phyloP scores from a whole-genome alignment of 1,140 invertebrate species.

The Pogonomyrmex californicus region DNA sequence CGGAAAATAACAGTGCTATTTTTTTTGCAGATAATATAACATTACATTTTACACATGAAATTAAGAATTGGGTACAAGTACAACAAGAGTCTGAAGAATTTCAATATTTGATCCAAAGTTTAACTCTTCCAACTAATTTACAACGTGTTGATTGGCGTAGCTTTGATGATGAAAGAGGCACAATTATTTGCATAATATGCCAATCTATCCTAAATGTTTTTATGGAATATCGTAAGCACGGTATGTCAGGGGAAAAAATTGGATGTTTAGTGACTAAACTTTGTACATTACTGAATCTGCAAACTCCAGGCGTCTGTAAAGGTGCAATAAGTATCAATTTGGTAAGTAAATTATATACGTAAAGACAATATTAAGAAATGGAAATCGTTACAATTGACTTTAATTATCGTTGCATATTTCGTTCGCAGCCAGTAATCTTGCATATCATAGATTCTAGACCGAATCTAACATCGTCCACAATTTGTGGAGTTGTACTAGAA shows the following conservation, averaged over 20 bases:
- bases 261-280: constrained; percentile 83
- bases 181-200: constrained; percentile 87
- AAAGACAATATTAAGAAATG: constrained; percentile 17
- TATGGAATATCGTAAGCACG: constrained; percentile 82
- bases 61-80: constrained; percentile 73
- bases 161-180: constrained; percentile 29
- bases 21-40: constrained; percentile 47
- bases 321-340: constrained; percentile 88
- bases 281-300: constrained; percentile 87
- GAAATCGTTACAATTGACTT: constrained; percentile 6
- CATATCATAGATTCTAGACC: constrained; percentile 87
- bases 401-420: constrained; percentile 27
- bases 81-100: constrained; percentile 66
- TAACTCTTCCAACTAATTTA: constrained; percentile 72
- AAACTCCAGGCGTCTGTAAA: constrained; percentile 87
- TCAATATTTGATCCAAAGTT: constrained; percentile 63
- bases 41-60: constrained; percentile 69
- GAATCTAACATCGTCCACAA: constrained; percentile 83
- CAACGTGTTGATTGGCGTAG: constrained; percentile 68
- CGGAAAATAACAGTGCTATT: not conserved
- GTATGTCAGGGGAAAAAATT: constrained; percentile 81
- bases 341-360: constrained; percentile 81
- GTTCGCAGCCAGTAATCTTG: constrained; percentile 87
- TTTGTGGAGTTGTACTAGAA: constrained; percentile 88
- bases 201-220: constrained; percentile 84